These are phyloP conservation scores for Ariolimax columbianus DNA, from an alignment of 2,888 invertebrate genomes.

Conservation along the genomic window DNA sequence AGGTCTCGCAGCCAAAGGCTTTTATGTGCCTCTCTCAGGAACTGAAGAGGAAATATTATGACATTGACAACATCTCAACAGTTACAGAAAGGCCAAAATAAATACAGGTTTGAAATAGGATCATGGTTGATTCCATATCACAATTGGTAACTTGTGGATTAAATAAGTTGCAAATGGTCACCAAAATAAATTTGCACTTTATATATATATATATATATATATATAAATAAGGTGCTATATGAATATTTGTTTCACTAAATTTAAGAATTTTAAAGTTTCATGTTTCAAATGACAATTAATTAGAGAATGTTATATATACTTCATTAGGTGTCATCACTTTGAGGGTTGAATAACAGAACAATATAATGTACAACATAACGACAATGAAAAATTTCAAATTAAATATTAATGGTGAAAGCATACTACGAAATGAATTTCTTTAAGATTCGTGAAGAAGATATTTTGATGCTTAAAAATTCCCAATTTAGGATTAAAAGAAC, in stretches of 20 bases:
- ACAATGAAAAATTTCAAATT: not conserved
- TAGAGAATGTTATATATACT: too few relatives aligned
- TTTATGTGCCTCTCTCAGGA: slow-evolving; percentile 53
- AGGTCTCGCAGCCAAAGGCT: slow-evolving; percentile 53
- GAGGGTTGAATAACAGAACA: too few relatives aligned
- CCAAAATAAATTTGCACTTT: not conserved
- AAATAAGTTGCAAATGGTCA: too few relatives aligned
- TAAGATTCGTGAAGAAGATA: not conserved
- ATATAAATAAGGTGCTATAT: too few relatives aligned
- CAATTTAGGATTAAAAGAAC: not conserved
- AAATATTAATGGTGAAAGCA: not conserved
- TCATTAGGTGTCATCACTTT: too few relatives aligned
- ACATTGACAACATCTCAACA: slow-evolving; percentile 49
- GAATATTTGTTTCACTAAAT: too few relatives aligned
- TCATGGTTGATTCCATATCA: not conserved
- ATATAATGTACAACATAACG: not conserved
- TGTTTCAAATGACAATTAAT: too few relatives aligned
- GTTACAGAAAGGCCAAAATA: slow-evolving; percentile 21
- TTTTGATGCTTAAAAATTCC: not conserved
- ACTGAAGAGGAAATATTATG: slow-evolving; percentile 50
- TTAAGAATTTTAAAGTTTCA: too few relatives aligned
- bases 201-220: too few relatives aligned
- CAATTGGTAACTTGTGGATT: not conserved
- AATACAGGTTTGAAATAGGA: not conserved
- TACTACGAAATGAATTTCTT: not conserved